Conservation (phyloP, 2,888 invertebrate species). For the Eucriotettix oculatus region DNA sequence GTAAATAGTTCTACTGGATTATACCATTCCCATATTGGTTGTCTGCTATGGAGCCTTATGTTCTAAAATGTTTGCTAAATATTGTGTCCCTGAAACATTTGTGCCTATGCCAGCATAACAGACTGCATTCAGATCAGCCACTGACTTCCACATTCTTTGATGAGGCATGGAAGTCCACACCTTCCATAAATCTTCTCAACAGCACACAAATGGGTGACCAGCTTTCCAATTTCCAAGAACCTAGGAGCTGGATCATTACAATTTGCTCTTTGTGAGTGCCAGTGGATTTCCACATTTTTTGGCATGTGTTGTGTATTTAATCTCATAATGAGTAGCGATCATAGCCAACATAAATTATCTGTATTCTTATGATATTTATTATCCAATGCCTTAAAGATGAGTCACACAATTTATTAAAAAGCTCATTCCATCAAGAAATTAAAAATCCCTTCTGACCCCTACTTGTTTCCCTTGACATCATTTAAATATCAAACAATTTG, state of each 20-base stretch:
- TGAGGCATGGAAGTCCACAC: neutral
- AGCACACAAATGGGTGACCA: neutral
- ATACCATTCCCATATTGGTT: neutral
- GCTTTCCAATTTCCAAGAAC: neutral
- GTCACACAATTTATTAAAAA: too few species aligned
- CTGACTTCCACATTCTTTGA: neutral
- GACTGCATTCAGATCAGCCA: neutral
- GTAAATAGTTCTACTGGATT: neutral
- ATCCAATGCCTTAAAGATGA: too few species aligned
- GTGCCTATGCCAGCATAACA: neutral
- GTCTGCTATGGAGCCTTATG: neutral
- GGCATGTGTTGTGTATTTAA: neutral
- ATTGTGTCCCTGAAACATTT: neutral
- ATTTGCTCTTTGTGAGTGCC: neutral
- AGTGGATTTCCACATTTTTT: neutral
- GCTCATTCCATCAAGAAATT: too few species aligned
- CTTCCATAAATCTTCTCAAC: neutral
- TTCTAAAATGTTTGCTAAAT: neutral
- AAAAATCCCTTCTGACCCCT: too few species aligned
- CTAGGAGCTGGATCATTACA: neutral
- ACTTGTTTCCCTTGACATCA: too few species aligned
- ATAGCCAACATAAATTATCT: too few species aligned
- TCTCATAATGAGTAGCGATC: neutral
- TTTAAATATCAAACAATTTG: too few species aligned
- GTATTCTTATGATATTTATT: too few species aligned